Conservation (phyloP, 2,113 vertebrate species). For the Crotalus viridis region DNA sequence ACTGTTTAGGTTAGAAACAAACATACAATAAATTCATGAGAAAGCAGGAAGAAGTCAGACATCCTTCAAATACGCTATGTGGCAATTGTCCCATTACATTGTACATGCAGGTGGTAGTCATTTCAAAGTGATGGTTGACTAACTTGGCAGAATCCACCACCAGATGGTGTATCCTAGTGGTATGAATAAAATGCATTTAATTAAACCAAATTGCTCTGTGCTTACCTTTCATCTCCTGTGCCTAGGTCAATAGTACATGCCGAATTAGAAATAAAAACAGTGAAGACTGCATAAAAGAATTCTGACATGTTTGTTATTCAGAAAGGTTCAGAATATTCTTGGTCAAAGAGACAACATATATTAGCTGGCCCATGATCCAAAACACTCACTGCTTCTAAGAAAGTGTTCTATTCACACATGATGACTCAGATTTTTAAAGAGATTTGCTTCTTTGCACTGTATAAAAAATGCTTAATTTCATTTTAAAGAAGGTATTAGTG, state of each 20-base stretch:
- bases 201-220: conserved; percentile 32
- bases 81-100: conserved; percentile 23
- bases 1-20: background rate
- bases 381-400: background rate
- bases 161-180: conserved; percentile 30
- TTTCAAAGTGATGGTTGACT: conserved; percentile 36
- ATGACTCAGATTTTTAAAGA: conserved; percentile 18
- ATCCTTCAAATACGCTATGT: background rate
- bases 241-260: conserved; percentile 1
- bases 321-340: background rate
- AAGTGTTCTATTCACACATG: background rate
- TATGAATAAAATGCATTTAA: conserved; percentile 34
- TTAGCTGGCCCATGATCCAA: background rate
- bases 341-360: background rate
- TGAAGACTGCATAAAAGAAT: background rate
- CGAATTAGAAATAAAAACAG: conserved; percentile 22
- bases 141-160: conserved; percentile 26
- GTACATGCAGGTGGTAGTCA: conserved; percentile 29
- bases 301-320: background rate
- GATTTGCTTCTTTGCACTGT: background rate
- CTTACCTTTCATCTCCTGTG: conserved; percentile 23
- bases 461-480: conserved; percentile 51
- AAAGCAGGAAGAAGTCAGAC: background rate
- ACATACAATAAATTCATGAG: background rate
- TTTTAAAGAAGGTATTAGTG: conserved; percentile 50